phyloP scores from a whole-genome alignment of 2,888 invertebrate species.

The Gandaritis pyraliata region DNA sequence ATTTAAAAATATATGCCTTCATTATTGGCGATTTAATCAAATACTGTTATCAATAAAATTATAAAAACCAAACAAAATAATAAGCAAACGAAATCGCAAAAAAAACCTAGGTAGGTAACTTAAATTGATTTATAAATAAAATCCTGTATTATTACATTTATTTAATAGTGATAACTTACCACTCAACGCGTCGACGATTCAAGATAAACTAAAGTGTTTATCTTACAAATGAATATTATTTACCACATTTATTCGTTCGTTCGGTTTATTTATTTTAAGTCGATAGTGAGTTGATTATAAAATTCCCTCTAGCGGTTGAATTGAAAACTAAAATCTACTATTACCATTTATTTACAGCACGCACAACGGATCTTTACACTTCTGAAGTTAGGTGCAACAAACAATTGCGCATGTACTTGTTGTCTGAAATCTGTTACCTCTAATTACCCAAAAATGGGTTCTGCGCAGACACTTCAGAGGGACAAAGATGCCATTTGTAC shows the following conservation, averaged over 20 bases:
- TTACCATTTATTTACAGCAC: neutral
- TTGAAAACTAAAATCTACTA: neutral
- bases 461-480: no score
- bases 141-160: conserved; percentile 1
- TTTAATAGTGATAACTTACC: conserved; percentile 32
- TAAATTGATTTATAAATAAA: conserved; percentile 4
- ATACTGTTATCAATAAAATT: no score
- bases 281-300: conserved; percentile 6
- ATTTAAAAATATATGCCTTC: no score
- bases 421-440: no score
- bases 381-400: no score
- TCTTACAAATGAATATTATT: conserved; percentile 17
- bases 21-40: no score
- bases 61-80: no score
- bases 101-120: neutral
- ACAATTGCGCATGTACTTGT: no score
- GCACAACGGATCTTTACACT: no score
- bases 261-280: no score
- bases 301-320: neutral
- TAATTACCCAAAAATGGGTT: no score
- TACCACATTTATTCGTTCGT: conserved; percentile 10
- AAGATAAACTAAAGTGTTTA: conserved; percentile 39
- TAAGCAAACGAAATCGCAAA: conserved; percentile 31
- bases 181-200: conserved; percentile 20
- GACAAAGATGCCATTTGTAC: no score